Percentiles rank a stretch among this genome's conserved stretches.
phyloP scores from a whole-genome alignment of 2,888 invertebrate species.

The Poecilobothrus nobilitatus region DNA sequence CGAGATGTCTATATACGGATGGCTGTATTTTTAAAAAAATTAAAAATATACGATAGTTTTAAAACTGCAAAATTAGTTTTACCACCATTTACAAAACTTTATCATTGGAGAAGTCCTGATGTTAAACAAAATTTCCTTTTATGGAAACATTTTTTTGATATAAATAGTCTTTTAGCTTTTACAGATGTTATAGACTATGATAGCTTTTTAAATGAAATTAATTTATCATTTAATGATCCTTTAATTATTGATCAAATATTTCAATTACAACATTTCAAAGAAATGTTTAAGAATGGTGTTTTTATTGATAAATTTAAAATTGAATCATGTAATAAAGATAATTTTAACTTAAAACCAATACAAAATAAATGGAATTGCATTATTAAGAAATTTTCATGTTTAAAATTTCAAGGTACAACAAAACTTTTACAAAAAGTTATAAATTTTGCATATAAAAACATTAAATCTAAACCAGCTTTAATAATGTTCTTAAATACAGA shows the following conservation, averaged over 20 bases:
- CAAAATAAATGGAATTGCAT: conserved; percentile 47
- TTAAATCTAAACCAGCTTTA: conserved; percentile 25
- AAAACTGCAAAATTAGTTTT: conserved; percentile 61
- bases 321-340: conserved; percentile 44
- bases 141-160: conserved; percentile 82
- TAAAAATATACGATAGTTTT: conserved; percentile 48
- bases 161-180: conserved; percentile 65
- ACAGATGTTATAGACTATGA: conserved; percentile 74
- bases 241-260: conserved; percentile 65
- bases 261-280: conserved; percentile 73
- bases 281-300: conserved; percentile 71
- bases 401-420: conserved; percentile 74
- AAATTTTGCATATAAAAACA: conserved; percentile 35
- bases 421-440: conserved; percentile 57
- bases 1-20: conserved; percentile 93
- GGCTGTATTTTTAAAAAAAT: conserved; percentile 68
- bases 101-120: conserved; percentile 74
- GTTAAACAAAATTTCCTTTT: conserved; percentile 54
- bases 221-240: conserved; percentile 26
- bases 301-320: conserved; percentile 77
- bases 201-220: conserved; percentile 62
- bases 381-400: conserved; percentile 55
- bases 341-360: conserved; percentile 54
- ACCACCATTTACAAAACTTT: conserved; percentile 85
- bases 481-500: conserved; percentile 57